phyloP scores from a whole-genome alignment of 2,113 vertebrate species.

The Ranitomeya variabilis region DNA sequence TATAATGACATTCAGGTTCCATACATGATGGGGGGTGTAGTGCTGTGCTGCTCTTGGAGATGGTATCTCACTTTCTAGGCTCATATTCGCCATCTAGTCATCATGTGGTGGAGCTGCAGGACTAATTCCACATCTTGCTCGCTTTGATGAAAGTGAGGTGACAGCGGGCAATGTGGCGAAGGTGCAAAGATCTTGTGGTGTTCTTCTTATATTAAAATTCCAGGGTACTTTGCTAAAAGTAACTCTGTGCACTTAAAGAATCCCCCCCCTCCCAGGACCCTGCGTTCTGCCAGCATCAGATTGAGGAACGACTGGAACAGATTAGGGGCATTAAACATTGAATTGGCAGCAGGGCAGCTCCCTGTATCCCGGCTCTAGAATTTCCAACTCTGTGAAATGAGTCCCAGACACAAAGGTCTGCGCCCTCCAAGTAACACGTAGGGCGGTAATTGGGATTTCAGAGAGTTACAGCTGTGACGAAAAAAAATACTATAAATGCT shows the following conservation, averaged over 20 bases:
- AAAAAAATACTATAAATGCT: neutral
- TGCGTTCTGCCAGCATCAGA: neutral
- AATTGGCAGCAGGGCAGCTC: conserved; percentile 72
- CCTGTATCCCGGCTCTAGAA: conserved; percentile 69
- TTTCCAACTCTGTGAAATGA: conserved; percentile 39
- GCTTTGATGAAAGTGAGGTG: neutral
- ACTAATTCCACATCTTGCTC: neutral
- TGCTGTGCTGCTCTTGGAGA: neutral
- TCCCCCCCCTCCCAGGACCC: neutral
- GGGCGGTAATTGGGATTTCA: neutral
- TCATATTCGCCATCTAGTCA: neutral
- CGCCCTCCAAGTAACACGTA: conserved; percentile 23
- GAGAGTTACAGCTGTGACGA: neutral
- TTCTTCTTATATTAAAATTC: conserved; percentile 43
- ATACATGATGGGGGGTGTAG: neutral
- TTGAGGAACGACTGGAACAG: conserved; percentile 73
- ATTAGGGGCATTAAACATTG: conserved; percentile 74
- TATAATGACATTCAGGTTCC: neutral
- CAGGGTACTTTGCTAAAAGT: neutral
- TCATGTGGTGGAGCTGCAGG: neutral
- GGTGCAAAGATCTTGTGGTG: conserved; percentile 23
- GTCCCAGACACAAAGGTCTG: conserved; percentile 35
- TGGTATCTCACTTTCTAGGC: neutral
- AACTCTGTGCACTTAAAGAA: neutral
- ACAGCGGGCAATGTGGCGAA: neutral